Evolutionary conservation across 1,140 invertebrate genomes (phyloP).

Genomic region (Zaprionus ghesquierei): DNA sequence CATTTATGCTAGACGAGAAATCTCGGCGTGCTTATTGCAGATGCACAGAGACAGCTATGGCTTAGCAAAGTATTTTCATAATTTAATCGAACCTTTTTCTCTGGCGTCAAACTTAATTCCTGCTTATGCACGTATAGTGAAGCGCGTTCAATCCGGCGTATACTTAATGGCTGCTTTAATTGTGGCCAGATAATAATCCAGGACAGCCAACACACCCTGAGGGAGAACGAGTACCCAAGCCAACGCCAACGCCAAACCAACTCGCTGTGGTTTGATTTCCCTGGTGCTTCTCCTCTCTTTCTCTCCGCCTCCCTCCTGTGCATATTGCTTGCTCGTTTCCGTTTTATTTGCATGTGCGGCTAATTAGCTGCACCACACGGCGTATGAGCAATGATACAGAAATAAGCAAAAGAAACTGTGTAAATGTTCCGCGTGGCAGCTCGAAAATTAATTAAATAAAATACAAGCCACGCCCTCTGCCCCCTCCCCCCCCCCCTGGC

Average conservation of each 20-base stretch:
- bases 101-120: not conserved
- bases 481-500: not conserved
- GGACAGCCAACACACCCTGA: not conserved
- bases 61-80: not conserved
- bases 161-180: conserved; percentile 12
- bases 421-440: conserved; percentile 15
- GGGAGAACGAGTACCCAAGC: not conserved
- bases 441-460: conserved; percentile 48
- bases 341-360: conserved; percentile 18
- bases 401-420: conserved; percentile 7
- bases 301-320: not conserved
- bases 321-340: not conserved
- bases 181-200: not conserved
- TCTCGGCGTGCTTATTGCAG: not conserved
- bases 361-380: conserved; percentile 61
- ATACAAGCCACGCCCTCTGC: conserved; percentile 15
- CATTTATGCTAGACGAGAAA: not conserved
- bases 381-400: conserved; percentile 46
- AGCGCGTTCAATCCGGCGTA: conserved; percentile 13
- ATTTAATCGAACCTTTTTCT: conserved; percentile 5
- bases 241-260: no score
- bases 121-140: not conserved
- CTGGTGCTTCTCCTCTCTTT: not conserved
- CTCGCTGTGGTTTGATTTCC: conserved; percentile 5
- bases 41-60: not conserved